Conservation (phyloP, 2,797 vertebrate genomes). For the Lithobates sylvaticus region DNA sequence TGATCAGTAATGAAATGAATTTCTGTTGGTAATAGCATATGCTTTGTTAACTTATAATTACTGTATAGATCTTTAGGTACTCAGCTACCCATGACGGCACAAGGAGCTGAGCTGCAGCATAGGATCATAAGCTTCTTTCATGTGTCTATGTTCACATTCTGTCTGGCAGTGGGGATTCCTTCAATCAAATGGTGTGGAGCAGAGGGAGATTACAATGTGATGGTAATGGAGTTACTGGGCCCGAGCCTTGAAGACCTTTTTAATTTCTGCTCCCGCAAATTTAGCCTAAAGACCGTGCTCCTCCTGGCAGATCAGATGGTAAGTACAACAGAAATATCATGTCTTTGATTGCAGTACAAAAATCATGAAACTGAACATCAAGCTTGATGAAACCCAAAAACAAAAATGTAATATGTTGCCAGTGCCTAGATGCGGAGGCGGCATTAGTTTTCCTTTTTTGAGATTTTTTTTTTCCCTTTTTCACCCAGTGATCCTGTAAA, state of each 20-base stretch:
- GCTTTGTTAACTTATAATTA: too few relatives aligned
- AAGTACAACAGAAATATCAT: constrained; percentile 61
- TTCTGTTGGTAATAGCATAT: too few relatives aligned
- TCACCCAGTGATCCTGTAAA: too few relatives aligned
- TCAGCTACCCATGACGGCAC: neutral
- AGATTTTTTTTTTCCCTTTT: too few relatives aligned
- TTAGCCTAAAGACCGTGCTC: constrained; percentile 96
- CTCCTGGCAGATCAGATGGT: constrained; percentile 98
- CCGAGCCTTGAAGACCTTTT: constrained; percentile 97
- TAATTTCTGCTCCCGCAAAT: constrained; percentile 97
- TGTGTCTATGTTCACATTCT: constrained; percentile 11
- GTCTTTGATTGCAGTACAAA: neutral
- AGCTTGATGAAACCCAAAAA: neutral
- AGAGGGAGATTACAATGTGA: constrained; percentile 97
- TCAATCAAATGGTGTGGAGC: constrained; percentile 98
- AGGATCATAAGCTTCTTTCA: neutral
- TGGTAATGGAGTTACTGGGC: constrained; percentile 97
- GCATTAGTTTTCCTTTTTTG: too few relatives aligned
- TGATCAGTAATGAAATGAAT: too few relatives aligned
- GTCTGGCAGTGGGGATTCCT: constrained; percentile 88
- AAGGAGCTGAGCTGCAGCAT: neutral
- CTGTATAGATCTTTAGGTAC: neutral
- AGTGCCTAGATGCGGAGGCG: too few relatives aligned
- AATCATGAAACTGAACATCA: neutral
- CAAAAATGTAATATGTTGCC: too few relatives aligned